Evolutionary conservation across 2,888 invertebrate genomes (phyloP), one percentile per base, ranked within the genome.

Genomic region (Apomyelois bistriatella): DNA sequence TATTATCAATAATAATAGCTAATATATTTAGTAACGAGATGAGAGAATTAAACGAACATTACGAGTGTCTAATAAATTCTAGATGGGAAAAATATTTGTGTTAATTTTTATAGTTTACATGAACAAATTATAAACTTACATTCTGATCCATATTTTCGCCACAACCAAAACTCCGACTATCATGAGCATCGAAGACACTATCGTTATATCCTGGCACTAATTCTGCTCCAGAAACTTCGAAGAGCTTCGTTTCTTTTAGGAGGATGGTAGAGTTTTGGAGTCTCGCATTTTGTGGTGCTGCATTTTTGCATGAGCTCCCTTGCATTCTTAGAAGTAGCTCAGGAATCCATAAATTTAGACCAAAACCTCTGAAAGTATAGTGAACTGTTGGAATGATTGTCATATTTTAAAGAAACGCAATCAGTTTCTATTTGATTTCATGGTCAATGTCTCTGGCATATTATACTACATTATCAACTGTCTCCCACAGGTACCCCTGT

Each of bases 341-440:
- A 2, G 95, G 95, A 46, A 95, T 91, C 96, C 96, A 96, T 62
- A 95, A 82, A 54, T 93, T 94, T 0, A 94, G 77, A 1, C 94
- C 94, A 54, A 93, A 94, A 28, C 93, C 93, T 10, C 94, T 94
- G 78, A 9, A 81, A 83, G 55, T 49, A 42, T 38, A 9, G 1
- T 16, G n/a, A 41, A 13, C 16, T n/a, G 41, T 16, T 9, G 3
- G 41, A 9, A 12, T 22, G 5, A 2, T 3, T 22, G 5, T 22
- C 22, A 22, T 22, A 22, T 22, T 22, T 22, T 22, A 22, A 22
- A 3, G 22, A n/a, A n/a, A n/a, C n/a, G n/a, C n/a, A n/a, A n/a
- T n/a, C n/a, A n/a, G n/a, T 22, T 22, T 22, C 22, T 22, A 22
- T 22, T 22, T n/a, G n/a, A n/a, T n/a, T n/a, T n/a, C n/a, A n/a